Evolutionary conservation across 2,113 vertebrate genomes (phyloP).

Genomic region (Syngnathus typhle): DNA sequence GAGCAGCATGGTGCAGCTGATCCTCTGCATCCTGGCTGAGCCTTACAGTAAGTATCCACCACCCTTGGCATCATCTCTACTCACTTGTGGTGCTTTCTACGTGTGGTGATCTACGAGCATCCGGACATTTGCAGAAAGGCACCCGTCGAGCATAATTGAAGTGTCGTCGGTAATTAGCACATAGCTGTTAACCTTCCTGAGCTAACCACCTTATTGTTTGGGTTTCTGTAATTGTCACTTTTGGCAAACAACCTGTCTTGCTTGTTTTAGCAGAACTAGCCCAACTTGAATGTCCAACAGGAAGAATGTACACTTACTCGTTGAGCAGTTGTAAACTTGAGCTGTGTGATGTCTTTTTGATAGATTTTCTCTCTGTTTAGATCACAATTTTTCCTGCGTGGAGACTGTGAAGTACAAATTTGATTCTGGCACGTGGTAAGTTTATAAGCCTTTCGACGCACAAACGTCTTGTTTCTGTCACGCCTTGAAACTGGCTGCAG

Average conservation of each 20-base stretch:
- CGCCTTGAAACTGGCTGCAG: constrained; percentile 15
- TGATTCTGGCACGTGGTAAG: constrained; percentile 92
- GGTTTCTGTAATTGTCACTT: constrained; percentile 4
- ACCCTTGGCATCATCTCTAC: not conserved
- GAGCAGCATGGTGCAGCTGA: constrained; percentile 83
- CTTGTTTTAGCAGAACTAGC: not conserved
- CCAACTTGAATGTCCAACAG: not conserved
- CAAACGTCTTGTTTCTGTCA: constrained; percentile 1
- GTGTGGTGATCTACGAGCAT: not conserved
- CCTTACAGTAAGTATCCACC: constrained; percentile 76
- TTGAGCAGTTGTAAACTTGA: not conserved
- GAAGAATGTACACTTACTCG: not conserved
- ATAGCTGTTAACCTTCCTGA: not conserved
- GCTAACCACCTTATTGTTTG: not conserved
- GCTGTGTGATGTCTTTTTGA: not conserved
- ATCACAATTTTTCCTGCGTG: constrained; percentile 76
- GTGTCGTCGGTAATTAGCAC: not conserved
- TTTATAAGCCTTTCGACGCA: constrained; percentile 15
- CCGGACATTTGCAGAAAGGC: not conserved
- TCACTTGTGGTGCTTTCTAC: not conserved
- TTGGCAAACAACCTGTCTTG: not conserved
- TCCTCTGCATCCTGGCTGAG: constrained; percentile 78
- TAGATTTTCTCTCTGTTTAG: constrained; percentile 57
- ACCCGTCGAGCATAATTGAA: not conserved
- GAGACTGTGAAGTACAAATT: constrained; percentile 92